Base-by-base conservation (phyloP, 2,888 invertebrate species). In the Pandemis cinnamomeana region DNA sequence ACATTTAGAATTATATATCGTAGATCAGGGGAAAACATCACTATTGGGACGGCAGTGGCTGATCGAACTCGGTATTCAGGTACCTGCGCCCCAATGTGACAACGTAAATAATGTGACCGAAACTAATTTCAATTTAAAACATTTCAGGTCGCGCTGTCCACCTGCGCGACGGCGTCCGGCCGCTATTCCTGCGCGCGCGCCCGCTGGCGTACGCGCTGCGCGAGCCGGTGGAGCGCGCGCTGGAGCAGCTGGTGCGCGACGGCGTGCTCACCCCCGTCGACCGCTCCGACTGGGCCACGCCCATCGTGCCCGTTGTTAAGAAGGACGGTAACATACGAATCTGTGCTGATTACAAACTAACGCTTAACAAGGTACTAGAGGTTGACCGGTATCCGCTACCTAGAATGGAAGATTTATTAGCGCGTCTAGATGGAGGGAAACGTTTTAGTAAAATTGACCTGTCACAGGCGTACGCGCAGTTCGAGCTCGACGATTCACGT, bases 311-410 rank as follows among this genome's bases (percentile, higher is more conserved):
- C n/a, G n/a, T n/a, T n/a, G n/a, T n/a, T n/a, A n/a, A n/a, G n/a
- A n/a, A n/a, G n/a, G n/a, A n/a, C n/a, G n/a, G n/a, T n/a, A n/a
- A n/a, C n/a, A n/a, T n/a, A n/a, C n/a, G n/a, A n/a, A n/a, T n/a
- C n/a, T n/a, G n/a, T n/a, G n/a, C n/a, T n/a, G n/a, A n/a, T n/a
- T n/a, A n/a, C n/a, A n/a, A n/a, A 27, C 27, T 60, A 13, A 41
- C 13, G 7, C 13, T 60, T 6, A 60, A 60, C 36, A 60, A 36
- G 36, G 36, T 36, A 13, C 13, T 60, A 3, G 42, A 42, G 41
- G 15, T 62, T 2, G 62, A 62, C 62, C 62, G 42, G 11, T 62
- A n/a, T 61, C 62, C 62, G 7, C 8, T 62, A 15, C 62, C 62
- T 13, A 62, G 62, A 42, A 42, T 64, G 11, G 48, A 64, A 20